Percentiles rank a stretch among this genome's conserved stretches.
These are phyloP conservation scores for Progne subis DNA, from an alignment of 2,113 vertebrate species.

Conservation along the genomic window DNA sequence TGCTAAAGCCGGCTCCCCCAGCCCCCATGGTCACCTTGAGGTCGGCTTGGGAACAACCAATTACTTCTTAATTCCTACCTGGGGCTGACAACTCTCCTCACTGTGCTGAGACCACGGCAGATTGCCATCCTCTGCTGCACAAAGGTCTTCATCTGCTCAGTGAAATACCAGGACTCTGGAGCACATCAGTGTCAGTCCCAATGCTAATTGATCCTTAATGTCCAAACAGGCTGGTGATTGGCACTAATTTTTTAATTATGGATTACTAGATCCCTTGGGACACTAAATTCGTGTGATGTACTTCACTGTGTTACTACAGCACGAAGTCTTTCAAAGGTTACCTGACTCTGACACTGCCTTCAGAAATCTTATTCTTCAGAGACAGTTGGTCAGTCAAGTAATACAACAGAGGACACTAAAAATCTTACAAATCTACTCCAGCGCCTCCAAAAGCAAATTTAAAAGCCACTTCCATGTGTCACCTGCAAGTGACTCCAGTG, in stretches of 20 bases:
- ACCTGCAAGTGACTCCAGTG: not conserved
- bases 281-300: not conserved
- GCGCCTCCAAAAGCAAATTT: not conserved
- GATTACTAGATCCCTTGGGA: slow-evolving; percentile 5
- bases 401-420: accelerated
- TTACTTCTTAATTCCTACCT: not conserved
- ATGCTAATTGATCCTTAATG: not conserved
- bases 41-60: not conserved
- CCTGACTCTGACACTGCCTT: not conserved
- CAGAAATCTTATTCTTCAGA: not conserved
- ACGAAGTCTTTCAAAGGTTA: not conserved
- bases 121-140: not conserved
- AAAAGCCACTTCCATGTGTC: not conserved
- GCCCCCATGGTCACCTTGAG: not conserved
- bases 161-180: not conserved
- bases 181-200: not conserved
- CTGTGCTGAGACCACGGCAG: not conserved
- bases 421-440: not conserved
- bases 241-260: slow-evolving; percentile 25
- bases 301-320: not conserved
- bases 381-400: not conserved
- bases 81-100: not conserved
- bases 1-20: accelerated
- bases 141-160: not conserved
- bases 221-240: not conserved